These are phyloP conservation scores for Nycticryphes semicollaris DNA, from an alignment of 2,113 vertebrate genomes.

Conservation along the genomic window DNA sequence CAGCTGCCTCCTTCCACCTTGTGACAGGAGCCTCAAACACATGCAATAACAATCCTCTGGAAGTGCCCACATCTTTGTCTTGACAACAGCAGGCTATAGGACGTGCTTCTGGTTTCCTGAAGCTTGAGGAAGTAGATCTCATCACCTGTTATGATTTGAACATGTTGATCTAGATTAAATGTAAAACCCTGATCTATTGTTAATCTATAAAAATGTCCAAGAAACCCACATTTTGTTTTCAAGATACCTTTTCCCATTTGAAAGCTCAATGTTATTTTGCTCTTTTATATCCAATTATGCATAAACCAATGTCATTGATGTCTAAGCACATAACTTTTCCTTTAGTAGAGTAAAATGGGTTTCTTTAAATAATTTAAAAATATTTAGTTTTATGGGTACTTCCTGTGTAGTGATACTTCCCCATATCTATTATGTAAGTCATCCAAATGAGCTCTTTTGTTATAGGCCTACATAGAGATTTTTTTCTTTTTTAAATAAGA, in stretches of 20 bases:
- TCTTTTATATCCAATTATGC: neutral
- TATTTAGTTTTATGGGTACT: neutral
- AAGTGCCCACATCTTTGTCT: neutral
- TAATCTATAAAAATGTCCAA: neutral
- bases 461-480: neutral
- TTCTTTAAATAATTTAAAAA: slow-evolving; percentile 10
- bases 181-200: neutral
- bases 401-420: neutral
- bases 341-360: neutral
- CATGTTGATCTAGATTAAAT: neutral
- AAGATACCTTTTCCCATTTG: neutral
- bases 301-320: neutral
- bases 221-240: neutral
- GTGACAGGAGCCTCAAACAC: neutral
- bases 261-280: neutral
- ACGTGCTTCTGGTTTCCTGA: neutral
- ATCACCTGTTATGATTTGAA: neutral
- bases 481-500: neutral
- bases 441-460: neutral
- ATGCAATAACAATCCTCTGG: neutral
- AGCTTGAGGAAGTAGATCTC: neutral
- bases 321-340: neutral
- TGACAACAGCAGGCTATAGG: neutral
- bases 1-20: neutral
- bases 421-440: neutral